Conservation (phyloP, 2,888 invertebrate genomes). For the Eustalomyia histrio region DNA sequence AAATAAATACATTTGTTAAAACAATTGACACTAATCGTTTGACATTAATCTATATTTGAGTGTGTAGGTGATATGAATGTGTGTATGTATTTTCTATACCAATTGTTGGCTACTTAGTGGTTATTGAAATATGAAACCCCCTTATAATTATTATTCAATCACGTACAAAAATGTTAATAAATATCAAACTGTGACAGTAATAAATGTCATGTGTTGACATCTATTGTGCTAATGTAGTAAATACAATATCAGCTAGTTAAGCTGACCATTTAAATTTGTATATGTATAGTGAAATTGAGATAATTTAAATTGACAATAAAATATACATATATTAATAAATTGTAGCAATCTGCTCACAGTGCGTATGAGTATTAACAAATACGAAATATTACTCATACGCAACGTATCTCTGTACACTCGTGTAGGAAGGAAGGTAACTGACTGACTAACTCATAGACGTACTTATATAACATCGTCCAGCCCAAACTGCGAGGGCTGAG, state of each 20-base stretch:
- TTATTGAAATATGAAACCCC: constrained; percentile 34
- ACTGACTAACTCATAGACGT: too few relatives aligned
- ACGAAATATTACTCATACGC: too few relatives aligned
- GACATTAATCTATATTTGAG: constrained; percentile 26
- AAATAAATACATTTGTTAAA: constrained; percentile 56
- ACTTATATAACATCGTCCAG: too few relatives aligned
- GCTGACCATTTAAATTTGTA: not conserved
- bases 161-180: constrained; percentile 62
- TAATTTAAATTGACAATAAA: not conserved
- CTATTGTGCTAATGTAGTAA: not conserved
- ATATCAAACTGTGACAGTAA: constrained; percentile 60
- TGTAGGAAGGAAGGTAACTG: too few relatives aligned
- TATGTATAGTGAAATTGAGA: not conserved
- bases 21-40: constrained; percentile 64
- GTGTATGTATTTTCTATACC: constrained; percentile 5
- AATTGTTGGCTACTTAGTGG: constrained; percentile 48
- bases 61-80: constrained; percentile 10
- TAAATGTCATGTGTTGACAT: constrained; percentile 61
- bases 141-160: constrained; percentile 63
- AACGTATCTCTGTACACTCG: too few relatives aligned
- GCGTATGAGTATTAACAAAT: too few relatives aligned
- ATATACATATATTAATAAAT: too few relatives aligned
- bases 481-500: too few relatives aligned
- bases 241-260: not conserved
- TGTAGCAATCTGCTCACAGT: too few relatives aligned